Percentiles rank a stretch among this genome's conserved stretches.
Conservation (phyloP, 2,888 invertebrate genomes). For the Tachina lurida region DNA sequence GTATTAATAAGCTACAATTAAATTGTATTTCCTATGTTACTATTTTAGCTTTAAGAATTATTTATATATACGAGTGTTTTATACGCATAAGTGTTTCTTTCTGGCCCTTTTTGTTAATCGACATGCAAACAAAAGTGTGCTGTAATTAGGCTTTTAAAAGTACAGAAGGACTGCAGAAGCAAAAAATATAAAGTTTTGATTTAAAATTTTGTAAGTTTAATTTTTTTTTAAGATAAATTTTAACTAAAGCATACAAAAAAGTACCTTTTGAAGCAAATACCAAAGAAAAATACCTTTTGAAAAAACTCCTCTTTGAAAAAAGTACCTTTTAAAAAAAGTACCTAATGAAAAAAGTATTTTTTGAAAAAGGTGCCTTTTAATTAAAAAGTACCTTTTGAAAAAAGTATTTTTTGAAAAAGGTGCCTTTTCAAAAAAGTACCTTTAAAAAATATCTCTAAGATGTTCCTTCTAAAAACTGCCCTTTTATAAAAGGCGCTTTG, state of each 20-base stretch:
- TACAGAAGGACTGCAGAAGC: slow-evolving; percentile 1
- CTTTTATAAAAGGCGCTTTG: not conserved
- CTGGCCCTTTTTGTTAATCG: not conserved
- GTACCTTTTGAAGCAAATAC: too few species aligned
- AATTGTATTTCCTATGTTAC: slow-evolving; percentile 26
- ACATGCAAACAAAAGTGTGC: slow-evolving; percentile 33
- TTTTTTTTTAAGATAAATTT: too few species aligned
- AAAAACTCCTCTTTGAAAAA: not conserved
- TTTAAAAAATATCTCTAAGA: too few species aligned
- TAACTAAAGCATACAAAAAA: not conserved
- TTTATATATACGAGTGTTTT: not conserved
- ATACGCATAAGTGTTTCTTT: not conserved
- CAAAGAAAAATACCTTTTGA: too few species aligned
- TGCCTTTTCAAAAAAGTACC: too few species aligned
- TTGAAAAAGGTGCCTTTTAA: not conserved
- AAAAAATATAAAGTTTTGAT: not conserved
- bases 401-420: not conserved
- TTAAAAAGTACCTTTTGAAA: not conserved
- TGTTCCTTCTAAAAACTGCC: not conserved
- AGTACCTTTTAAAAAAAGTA: too few species aligned
- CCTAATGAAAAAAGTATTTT: not conserved
- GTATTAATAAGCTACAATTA: slow-evolving; percentile 39
- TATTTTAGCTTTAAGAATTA: slow-evolving; percentile 15
- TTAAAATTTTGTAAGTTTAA: not conserved
- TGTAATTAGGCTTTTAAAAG: slow-evolving; percentile 2